phyloP scores from a whole-genome alignment of 2,113 vertebrate genomes.

The Pterocles orientalis region DNA sequence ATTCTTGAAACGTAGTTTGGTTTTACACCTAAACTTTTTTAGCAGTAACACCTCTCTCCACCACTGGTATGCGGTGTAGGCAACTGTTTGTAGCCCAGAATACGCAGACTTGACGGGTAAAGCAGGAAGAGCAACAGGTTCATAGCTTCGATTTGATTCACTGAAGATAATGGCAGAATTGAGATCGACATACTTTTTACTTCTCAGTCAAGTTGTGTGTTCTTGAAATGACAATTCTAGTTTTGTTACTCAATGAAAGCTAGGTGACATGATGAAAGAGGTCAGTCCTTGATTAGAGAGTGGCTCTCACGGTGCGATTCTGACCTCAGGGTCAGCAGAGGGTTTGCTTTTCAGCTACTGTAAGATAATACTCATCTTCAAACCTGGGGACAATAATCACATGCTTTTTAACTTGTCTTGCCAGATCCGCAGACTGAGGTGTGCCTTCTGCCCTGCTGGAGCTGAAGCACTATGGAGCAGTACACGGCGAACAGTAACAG shows the following conservation, averaged over 20 bases:
- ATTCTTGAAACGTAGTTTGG: not conserved
- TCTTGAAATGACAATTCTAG: not conserved
- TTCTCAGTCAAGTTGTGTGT: not conserved
- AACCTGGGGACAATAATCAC: not conserved
- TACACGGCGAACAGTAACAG: constrained; percentile 90
- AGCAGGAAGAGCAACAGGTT: not conserved
- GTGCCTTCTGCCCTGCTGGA: not conserved
- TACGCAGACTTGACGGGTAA: not conserved
- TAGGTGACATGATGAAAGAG: not conserved
- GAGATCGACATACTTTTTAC: not conserved
- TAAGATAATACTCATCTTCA: not conserved
- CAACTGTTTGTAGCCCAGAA: not conserved
- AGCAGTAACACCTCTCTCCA: fast-evolving
- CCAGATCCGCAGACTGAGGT: not conserved
- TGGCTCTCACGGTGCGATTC: not conserved
- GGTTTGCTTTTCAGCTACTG: not conserved
- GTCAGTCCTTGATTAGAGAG: not conserved
- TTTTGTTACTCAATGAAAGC: not conserved
- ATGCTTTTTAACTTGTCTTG: not conserved
- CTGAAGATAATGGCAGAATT: not conserved
- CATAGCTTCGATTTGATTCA: not conserved
- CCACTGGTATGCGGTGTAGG: no score
- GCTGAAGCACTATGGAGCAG: constrained; percentile 87
- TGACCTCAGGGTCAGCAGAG: not conserved
- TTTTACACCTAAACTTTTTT: not conserved